phyloP scores from a whole-genome alignment of 2,888 invertebrate genomes.

The Drosophila fulvimacula region DNA sequence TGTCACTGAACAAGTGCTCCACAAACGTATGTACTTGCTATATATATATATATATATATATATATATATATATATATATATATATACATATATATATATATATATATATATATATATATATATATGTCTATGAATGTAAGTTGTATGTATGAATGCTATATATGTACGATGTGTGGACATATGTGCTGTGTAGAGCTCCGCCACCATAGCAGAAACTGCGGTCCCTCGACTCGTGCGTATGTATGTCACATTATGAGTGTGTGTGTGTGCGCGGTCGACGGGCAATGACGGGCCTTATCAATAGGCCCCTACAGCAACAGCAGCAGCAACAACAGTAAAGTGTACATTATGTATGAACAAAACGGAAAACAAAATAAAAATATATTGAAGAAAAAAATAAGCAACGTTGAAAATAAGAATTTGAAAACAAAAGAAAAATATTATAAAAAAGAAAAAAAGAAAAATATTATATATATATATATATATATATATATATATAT shows the following conservation, averaged over 20 bases:
- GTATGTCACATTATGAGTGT: conserved; percentile 15
- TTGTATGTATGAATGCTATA: conserved; percentile 7
- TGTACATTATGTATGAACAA: conserved; percentile 46
- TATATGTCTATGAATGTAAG: too few relatives aligned
- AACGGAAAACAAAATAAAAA: conserved; percentile 30
- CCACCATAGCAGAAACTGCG: conserved; percentile 52
- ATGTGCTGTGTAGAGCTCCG: conserved; percentile 22
- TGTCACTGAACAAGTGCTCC: conserved; percentile 62
- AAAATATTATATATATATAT: too few relatives aligned
- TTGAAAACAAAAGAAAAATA: conserved; percentile 78
- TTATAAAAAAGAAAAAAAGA: too few relatives aligned
- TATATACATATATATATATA: background rate
- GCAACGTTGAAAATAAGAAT: conserved; percentile 59
- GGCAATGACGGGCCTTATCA: conserved; percentile 68
- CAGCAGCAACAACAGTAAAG: conserved; percentile 43
- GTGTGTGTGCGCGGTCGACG: conserved; percentile 47
- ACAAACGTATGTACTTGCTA: conserved; percentile 27
- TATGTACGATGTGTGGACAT: conserved; percentile 9
- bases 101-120: conserved; percentile 5
- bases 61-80: conserved; percentile 15
- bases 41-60: conserved; percentile 10
- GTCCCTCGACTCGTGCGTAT: conserved; percentile 40
- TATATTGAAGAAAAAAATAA: conserved; percentile 33
- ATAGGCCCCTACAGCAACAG: conserved; percentile 63
- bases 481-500: conserved; percentile 31